Evolutionary conservation across 2,113 vertebrate genomes (phyloP), one percentile per base, ranked within the genome.

Genomic region (Ptychochromis oligacanthus): DNA sequence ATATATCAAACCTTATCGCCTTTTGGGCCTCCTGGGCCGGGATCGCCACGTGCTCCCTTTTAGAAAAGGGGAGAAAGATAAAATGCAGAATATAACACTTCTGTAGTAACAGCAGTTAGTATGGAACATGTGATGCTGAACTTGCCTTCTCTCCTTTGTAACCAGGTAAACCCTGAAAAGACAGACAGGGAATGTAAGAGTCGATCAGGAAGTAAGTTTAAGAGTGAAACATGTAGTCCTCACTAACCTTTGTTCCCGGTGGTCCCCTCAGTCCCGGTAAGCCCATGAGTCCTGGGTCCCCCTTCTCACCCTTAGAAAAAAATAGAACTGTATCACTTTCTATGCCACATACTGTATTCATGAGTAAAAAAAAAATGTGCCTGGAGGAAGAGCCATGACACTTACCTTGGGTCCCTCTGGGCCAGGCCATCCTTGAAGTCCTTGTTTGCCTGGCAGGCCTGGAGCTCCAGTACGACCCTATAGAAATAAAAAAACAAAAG

Each of bases 201-300:
- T 24, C 76, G 34, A 52, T 52, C 6, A 52, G 43, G 28, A 5
- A 70, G 15, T 46, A 26, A 20, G 24, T 64, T 72, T 52, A 52
- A n/a, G 18, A 58, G 20, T 38, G 13, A 14, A 78, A 43, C 2
- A 49, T 38, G 36, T 31, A 22, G 15, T 34, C 43, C 34, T 28
- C 24, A 77, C 75, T 58, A 34, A 98, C 98, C 97, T 98, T 98
- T 75, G 93, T 95, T 92, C 98, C 98, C 87, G 95, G 93, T 93
- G 97, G 97, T 96, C 98, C 98, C 95, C 97, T 97, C 89, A 96
- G 92, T 89, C 97, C 98, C 79, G 97, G 97, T 90, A 97, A 95
- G 87, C 97, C 98, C 95, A 96, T 97, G 89, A 97, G 88, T 85
- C 97, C 97, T 59, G 95, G 93, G 89, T 99, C 98, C 80, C 98